phyloP scores from a whole-genome alignment of 2,113 vertebrate genomes.

The Corythaeola cristata region DNA sequence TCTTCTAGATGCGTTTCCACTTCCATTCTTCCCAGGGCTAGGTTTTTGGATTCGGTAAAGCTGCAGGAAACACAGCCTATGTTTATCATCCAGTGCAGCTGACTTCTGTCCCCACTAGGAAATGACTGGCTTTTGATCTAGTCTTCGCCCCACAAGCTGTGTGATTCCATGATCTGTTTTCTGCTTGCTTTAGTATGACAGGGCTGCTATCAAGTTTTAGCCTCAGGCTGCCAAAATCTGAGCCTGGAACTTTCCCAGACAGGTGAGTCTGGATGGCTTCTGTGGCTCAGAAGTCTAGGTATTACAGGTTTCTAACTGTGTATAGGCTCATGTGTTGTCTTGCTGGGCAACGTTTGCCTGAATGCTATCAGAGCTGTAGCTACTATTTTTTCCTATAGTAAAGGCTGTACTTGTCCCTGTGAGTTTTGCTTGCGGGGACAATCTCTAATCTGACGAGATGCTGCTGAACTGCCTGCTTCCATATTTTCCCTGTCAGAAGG shows the following conservation, averaged over 20 bases:
- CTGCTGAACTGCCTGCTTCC: neutral
- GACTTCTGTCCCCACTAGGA: neutral
- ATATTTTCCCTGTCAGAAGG: conserved; percentile 41
- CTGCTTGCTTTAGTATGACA: conserved; percentile 18
- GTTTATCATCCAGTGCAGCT: neutral
- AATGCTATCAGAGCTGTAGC: neutral
- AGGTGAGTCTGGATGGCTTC: conserved; percentile 9
- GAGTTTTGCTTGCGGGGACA: conserved; percentile 33
- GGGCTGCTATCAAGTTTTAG: conserved; percentile 32
- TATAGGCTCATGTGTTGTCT: neutral
- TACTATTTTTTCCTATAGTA: neutral
- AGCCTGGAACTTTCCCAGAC: conserved; percentile 51
- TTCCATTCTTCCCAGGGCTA: neutral
- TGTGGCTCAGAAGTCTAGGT: neutral
- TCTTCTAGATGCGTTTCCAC: neutral
- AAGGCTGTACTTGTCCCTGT: neutral
- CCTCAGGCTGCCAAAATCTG: conserved; percentile 36
- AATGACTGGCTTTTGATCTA: neutral
- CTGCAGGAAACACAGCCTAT: neutral
- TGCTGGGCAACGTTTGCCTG: neutral
- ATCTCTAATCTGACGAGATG: neutral
- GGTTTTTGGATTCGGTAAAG: neutral
- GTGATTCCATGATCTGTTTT: neutral
- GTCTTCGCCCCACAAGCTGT: neutral
- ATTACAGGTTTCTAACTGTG: neutral